Conservation (phyloP, 2,888 invertebrate genomes). For the Hermaeophaga mercurialis region DNA sequence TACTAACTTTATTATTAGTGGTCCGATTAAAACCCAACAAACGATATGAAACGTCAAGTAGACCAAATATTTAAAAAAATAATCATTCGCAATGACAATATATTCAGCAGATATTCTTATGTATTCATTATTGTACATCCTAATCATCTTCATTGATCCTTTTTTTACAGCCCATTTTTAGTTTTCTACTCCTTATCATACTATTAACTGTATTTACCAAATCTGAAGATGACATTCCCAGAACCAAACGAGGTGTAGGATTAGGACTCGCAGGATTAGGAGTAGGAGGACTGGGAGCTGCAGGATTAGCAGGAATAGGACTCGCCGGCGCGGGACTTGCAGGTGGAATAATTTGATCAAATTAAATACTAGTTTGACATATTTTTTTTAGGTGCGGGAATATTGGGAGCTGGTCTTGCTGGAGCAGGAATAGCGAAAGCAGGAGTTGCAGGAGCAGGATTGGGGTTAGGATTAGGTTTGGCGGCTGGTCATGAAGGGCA, state of each 20-base stretch:
- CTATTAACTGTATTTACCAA: background rate
- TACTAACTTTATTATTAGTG: no score
- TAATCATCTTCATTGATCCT: no score
- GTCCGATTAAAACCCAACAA: no score
- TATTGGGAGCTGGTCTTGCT: background rate
- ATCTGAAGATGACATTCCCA: constrained; percentile 2
- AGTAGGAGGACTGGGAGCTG: background rate
- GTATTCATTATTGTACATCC: no score
- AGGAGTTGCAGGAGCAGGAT: constrained; percentile 3
- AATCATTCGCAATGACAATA: no score
- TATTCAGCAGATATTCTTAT: no score
- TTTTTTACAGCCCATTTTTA: background rate
- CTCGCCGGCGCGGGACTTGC: constrained; percentile 2
- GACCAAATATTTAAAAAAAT: no score
- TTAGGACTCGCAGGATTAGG: constrained; percentile 4
- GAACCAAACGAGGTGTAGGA: constrained; percentile 5
- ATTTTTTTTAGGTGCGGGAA: constrained; percentile 3
- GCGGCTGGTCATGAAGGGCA: background rate
- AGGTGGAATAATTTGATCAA: background rate
- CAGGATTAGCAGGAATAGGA: constrained; percentile 5
- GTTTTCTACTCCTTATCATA: background rate
- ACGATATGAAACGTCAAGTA: no score
- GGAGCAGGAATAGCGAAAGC: constrained; percentile 5
- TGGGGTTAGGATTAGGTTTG: background rate
- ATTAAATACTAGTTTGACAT: background rate